Evolutionary conservation across 2,797 vertebrate species (phyloP).

Genomic region (Rhinichthys osculus): DNA sequence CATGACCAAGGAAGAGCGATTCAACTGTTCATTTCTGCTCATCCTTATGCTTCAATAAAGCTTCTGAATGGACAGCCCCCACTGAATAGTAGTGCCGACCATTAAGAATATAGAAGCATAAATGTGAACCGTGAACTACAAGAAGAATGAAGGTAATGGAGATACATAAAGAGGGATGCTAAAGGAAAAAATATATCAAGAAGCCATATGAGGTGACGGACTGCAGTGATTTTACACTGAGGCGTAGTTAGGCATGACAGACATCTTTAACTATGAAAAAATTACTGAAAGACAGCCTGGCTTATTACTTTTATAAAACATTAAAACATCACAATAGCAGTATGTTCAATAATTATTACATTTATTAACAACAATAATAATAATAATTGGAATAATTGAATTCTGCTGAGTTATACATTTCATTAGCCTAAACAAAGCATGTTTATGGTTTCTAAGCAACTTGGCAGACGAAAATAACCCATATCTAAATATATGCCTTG

Average conservation of each 20-base stretch:
- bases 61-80: background rate
- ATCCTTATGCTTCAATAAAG: constrained; percentile 2
- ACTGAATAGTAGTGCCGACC: background rate
- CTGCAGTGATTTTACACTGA: background rate
- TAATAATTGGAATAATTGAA: too few species aligned
- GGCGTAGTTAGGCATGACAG: too few species aligned
- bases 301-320: constrained; percentile 1
- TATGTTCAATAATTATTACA: background rate
- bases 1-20: constrained; percentile 6
- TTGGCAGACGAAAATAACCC: background rate
- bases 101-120: background rate
- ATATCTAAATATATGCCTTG: background rate
- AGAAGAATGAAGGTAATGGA: constrained; percentile 5
- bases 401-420: background rate
- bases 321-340: background rate
- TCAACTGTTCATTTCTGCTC: constrained; percentile 21
- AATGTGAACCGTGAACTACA: background rate
- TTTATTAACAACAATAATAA: too few species aligned
- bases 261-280: background rate
- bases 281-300: background rate
- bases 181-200: background rate
- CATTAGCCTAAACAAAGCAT: background rate
- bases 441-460: background rate
- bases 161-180: background rate
- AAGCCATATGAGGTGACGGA: background rate